phyloP scores from a whole-genome alignment of 2,113 vertebrate genomes.

The Nyctereutes procyonoides region DNA sequence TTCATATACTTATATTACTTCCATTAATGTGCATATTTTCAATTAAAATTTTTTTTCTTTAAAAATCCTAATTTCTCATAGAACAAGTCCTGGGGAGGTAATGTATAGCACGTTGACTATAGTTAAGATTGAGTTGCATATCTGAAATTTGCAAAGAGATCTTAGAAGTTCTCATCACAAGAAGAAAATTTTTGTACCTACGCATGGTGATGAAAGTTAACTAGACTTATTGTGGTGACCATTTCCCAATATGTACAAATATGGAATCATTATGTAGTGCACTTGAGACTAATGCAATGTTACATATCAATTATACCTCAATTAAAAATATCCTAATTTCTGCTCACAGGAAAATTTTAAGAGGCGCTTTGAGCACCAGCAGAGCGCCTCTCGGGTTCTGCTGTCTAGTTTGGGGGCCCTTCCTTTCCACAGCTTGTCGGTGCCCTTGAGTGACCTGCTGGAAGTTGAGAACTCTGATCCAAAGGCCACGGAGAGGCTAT shows the following conservation, averaged over 20 bases:
- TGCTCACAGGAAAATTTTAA: not conserved
- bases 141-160: not conserved
- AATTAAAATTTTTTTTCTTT: constrained; percentile 53
- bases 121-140: not conserved
- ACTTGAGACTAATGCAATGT: not conserved
- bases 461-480: constrained; percentile 25
- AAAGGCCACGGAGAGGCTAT: constrained; percentile 18
- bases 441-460: constrained; percentile 28
- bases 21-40: constrained; percentile 60
- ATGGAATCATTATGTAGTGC: not conserved
- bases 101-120: not conserved
- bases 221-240: not conserved
- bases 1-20: constrained; percentile 58
- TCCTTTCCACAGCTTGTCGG: not conserved
- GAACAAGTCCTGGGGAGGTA: not conserved
- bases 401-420: not conserved
- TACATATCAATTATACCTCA: not conserved
- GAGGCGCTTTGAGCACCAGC: not conserved
- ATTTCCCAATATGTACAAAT: not conserved
- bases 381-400: constrained; percentile 1
- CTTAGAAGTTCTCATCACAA: not conserved
- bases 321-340: not conserved
- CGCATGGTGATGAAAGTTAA: not conserved
- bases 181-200: not conserved
- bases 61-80: not conserved